Conservation (phyloP, 2,113 vertebrate species). For the Pogona vitticeps region DNA sequence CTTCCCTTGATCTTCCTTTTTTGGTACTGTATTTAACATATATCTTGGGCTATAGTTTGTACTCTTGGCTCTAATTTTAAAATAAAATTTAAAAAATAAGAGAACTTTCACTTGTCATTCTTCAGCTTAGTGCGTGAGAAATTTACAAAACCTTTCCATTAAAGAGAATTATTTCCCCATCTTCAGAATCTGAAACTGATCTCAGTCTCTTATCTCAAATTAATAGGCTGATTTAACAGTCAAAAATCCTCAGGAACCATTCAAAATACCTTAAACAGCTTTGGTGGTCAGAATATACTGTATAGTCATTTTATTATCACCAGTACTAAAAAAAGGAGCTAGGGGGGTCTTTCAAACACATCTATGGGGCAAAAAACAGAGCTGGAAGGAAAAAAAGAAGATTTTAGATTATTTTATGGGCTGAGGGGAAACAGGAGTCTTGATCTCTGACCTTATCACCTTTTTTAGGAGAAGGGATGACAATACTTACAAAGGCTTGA, state of each 20-base stretch:
- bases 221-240: not conserved
- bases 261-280: not conserved
- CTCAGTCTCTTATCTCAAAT: not conserved
- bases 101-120: not conserved
- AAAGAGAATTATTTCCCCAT: not conserved
- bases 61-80: not conserved
- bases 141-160: not conserved
- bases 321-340: not conserved
- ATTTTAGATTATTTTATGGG: not conserved
- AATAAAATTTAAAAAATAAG: not conserved
- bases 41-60: not conserved
- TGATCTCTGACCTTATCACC: slow-evolving; percentile 1
- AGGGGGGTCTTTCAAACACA: not conserved
- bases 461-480: not conserved
- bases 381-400: not conserved
- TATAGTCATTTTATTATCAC: not conserved
- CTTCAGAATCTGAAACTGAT: not conserved
- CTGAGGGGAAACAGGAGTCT: too few relatives aligned
- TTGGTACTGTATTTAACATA: not conserved
- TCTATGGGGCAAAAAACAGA: not conserved
- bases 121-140: not conserved
- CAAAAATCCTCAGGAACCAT: not conserved
- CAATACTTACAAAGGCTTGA: not conserved
- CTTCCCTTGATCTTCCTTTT: not conserved
- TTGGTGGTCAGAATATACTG: not conserved